A percentile compares a stretch with the other conserved stretches of the same genome.
phyloP scores from a whole-genome alignment of 2,113 vertebrate species.

The Strigops habroptila region DNA sequence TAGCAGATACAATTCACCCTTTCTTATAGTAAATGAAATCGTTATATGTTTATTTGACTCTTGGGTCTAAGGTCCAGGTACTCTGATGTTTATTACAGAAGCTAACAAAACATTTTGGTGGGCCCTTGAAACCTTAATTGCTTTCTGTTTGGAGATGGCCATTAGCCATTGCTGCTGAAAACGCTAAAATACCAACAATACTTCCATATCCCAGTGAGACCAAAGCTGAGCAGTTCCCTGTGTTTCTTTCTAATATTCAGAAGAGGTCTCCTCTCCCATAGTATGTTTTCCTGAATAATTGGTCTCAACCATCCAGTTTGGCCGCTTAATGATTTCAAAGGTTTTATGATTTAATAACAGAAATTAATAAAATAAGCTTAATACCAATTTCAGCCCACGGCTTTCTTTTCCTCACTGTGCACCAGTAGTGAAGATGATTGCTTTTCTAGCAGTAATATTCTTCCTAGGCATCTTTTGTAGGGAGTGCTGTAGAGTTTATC shows the following conservation, averaged over 20 bases:
- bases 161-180: not conserved
- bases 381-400: not conserved
- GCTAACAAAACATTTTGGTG: not conserved
- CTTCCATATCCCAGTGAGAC: not conserved
- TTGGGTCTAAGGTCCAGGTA: not conserved
- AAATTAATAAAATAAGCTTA: conserved; percentile 11
- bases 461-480: not conserved
- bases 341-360: conserved; percentile 18
- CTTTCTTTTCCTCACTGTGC: not conserved
- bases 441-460: conserved; percentile 13
- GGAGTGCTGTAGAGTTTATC: not conserved
- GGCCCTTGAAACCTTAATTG: not conserved
- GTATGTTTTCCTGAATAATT: not conserved
- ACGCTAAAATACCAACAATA: not conserved
- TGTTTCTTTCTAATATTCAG: not conserved
- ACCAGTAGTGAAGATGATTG: not conserved
- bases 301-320: not conserved
- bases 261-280: not conserved
- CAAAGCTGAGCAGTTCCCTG: not conserved
- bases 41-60: not conserved
- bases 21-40: not conserved
- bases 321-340: not conserved
- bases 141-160: not conserved
- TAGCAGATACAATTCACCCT: not conserved
- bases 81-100: not conserved